A percentile compares a stretch with the other conserved stretches of the same genome.
These are phyloP conservation scores for Muscina levida DNA, from an alignment of 2,888 invertebrate species.

Conservation along the genomic window DNA sequence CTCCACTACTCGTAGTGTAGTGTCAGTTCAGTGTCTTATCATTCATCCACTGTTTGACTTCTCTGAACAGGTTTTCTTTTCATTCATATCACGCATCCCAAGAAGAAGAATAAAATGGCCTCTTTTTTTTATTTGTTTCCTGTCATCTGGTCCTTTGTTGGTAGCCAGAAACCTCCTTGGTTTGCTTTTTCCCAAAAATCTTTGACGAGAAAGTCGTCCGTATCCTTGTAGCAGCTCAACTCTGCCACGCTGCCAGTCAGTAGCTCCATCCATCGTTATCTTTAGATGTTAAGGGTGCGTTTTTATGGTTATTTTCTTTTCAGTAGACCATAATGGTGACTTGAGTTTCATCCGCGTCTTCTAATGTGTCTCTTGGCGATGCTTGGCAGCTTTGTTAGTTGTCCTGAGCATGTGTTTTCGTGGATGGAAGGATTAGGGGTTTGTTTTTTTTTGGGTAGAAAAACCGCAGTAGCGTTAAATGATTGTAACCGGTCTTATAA, in stretches of 20 bases:
- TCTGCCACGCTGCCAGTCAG: background rate
- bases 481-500: no score
- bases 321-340: background rate
- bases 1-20: no score
- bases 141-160: slow-evolving; percentile 9
- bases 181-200: background rate
- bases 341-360: slow-evolving; percentile 14
- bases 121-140: background rate
- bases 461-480: no score
- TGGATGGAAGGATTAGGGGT: slow-evolving; percentile 50
- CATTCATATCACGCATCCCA: background rate
- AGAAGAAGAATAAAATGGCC: slow-evolving; percentile 14
- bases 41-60: background rate
- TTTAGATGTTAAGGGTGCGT: slow-evolving; percentile 37
- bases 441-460: slow-evolving; percentile 34
- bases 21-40: no score
- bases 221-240: background rate
- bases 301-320: slow-evolving; percentile 46
- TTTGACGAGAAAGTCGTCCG: slow-evolving; percentile 1
- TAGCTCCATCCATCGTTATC: no score
- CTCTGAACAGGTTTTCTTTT: slow-evolving; percentile 20
- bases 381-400: slow-evolving; percentile 5
- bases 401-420: slow-evolving; percentile 7
- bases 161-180: no score
- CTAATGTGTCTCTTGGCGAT: background rate